phyloP scores from a whole-genome alignment of 2,888 invertebrate genomes.

The Entomobrya multifasciata region DNA sequence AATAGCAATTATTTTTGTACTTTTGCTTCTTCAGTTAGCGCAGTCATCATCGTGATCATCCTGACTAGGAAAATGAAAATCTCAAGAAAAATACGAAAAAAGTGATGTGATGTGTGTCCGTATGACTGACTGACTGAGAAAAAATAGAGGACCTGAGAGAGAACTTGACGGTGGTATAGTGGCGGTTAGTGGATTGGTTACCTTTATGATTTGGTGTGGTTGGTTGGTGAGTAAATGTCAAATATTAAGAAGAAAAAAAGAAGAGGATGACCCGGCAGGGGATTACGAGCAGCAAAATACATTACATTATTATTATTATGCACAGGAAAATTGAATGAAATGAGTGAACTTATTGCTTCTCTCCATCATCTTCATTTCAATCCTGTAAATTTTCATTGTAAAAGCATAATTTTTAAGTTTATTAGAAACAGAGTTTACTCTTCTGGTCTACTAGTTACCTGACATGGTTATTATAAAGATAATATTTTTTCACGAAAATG shows the following conservation, averaged over 20 bases:
- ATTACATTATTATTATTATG: neutral
- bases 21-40: slow-evolving; percentile 67
- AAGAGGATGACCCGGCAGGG: slow-evolving; percentile 70
- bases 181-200: neutral
- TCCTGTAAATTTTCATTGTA: slow-evolving; percentile 50
- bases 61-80: slow-evolving; percentile 53
- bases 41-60: neutral
- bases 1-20: slow-evolving; percentile 70
- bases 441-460: neutral
- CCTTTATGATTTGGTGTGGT: slow-evolving; percentile 23
- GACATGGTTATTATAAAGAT: neutral
- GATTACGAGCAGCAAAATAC: slow-evolving; percentile 41
- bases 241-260: slow-evolving; percentile 37
- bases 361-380: slow-evolving; percentile 43
- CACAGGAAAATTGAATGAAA: slow-evolving; percentile 58
- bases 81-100: slow-evolving; percentile 49
- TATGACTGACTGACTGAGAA: slow-evolving; percentile 30
- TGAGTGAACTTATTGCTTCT: slow-evolving; percentile 45
- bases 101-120: slow-evolving; percentile 27
- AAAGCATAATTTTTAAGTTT: slow-evolving; percentile 8
- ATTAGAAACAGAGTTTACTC: neutral
- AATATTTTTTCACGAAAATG: slow-evolving; percentile 18
- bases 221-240: slow-evolving; percentile 64
- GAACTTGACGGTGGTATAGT: neutral
- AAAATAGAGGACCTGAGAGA: slow-evolving; percentile 1